Conservation (phyloP, 2,113 vertebrate genomes). For the Furnarius figulus region DNA sequence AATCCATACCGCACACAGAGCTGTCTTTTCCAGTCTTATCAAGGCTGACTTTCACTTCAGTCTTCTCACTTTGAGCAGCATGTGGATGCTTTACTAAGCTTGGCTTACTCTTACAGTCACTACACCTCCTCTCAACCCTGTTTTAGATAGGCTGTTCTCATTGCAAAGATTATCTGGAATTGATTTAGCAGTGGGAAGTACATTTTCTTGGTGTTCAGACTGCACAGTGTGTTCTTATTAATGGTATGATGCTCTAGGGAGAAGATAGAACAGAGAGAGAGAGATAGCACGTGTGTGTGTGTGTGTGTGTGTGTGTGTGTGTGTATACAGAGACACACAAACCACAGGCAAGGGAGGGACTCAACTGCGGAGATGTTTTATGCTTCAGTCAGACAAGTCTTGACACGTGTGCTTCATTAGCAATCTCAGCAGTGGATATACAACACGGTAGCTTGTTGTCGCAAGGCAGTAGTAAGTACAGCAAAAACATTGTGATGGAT, state of each 20-base stretch:
- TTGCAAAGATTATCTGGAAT: neutral
- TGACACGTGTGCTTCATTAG: constrained; percentile 34
- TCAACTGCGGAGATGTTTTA: neutral
- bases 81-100: neutral
- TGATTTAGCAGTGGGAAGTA: neutral
- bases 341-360: constrained; percentile 22
- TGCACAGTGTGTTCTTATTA: constrained; percentile 22
- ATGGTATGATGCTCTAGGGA: constrained; percentile 30
- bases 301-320: neutral
- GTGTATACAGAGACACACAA: neutral
- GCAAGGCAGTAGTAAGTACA: neutral
- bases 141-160: neutral
- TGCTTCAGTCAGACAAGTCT: constrained; percentile 45
- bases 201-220: neutral
- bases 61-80: neutral
- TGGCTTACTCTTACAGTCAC: neutral
- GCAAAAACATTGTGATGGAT: neutral
- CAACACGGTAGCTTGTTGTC: neutral
- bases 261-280: neutral
- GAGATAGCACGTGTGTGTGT: neutral
- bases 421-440: neutral
- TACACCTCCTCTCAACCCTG: neutral
- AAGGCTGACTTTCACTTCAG: neutral
- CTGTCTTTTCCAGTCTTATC: neutral
- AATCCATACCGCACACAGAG: neutral